A percentile compares a stretch with the other conserved stretches of the same genome.
phyloP scores from a whole-genome alignment of 64 coral and sea anemone species.

The Porites australiensis region DNA sequence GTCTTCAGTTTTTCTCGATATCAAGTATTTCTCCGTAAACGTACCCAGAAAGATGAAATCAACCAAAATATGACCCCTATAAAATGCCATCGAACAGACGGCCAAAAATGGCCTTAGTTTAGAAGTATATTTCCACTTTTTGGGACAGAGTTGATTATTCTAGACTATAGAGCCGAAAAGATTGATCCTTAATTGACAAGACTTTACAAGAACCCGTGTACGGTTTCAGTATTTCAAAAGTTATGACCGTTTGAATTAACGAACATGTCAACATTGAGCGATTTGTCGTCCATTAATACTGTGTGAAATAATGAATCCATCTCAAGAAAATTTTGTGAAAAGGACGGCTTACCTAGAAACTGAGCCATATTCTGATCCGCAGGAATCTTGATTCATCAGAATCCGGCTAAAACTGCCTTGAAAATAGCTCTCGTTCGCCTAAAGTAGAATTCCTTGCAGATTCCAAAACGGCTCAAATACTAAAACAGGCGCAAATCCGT shows the following conservation, averaged over 20 bases:
- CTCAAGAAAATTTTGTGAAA: too few species aligned
- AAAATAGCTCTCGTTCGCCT: too few species aligned
- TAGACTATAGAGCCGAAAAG: constrained; percentile 35
- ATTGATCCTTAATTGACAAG: not conserved
- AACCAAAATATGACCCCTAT: not conserved
- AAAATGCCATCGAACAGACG: not conserved
- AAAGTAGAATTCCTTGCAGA: too few species aligned
- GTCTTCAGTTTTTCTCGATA: not conserved
- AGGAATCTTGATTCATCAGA: too few species aligned
- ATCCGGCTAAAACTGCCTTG: too few species aligned
- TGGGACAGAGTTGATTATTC: constrained; percentile 11
- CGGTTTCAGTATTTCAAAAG: constrained; percentile 58
- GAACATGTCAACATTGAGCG: not conserved
- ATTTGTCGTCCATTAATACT: too few species aligned
- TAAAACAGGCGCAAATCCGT: too few species aligned
- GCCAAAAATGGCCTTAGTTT: constrained; percentile 24
- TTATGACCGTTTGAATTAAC: constrained; percentile 38
- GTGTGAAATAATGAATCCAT: too few species aligned
- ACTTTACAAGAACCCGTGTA: constrained; percentile 36
- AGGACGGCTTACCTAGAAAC: too few species aligned
- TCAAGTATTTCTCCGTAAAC: not conserved
- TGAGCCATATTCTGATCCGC: too few species aligned
- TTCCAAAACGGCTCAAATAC: too few species aligned
- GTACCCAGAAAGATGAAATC: not conserved
- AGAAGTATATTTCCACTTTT: not conserved